phyloP scores from a whole-genome alignment of 2,888 invertebrate species.

The Habroteleia sp. region DNA sequence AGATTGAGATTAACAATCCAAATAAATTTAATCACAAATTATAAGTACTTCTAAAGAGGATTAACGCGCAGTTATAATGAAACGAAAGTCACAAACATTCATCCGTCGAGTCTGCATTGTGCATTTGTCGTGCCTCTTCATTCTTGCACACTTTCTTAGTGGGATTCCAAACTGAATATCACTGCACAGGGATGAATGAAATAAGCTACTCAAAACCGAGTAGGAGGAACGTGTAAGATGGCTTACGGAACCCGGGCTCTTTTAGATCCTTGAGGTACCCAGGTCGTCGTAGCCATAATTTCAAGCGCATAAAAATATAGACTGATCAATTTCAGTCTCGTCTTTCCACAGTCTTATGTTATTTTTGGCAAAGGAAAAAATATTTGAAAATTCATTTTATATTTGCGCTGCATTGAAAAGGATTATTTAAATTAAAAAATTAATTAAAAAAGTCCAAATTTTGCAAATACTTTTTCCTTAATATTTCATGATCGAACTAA shows the following conservation, averaged over 20 bases:
- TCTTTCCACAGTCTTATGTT: too few relatives aligned
- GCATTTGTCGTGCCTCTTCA: constrained; percentile 36
- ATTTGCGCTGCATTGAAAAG: too few relatives aligned
- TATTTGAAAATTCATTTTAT: too few relatives aligned
- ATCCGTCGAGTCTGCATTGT: constrained; percentile 15
- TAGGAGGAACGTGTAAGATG: constrained; percentile 28
- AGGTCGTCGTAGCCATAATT: constrained; percentile 38
- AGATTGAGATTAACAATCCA: constrained; percentile 10
- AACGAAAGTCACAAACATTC: constrained; percentile 28
- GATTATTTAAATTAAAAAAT: too few relatives aligned
- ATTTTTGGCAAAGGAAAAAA: too few relatives aligned
- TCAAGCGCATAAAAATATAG: constrained; percentile 47
- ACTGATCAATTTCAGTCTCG: too few relatives aligned
- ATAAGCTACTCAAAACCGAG: constrained; percentile 36
- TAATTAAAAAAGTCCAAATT: too few relatives aligned
- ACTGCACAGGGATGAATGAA: constrained; percentile 37
- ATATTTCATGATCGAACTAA: too few relatives aligned
- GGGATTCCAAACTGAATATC: constrained; percentile 42
- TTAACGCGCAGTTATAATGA: constrained; percentile 40
- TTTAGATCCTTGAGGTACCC: constrained; percentile 28
- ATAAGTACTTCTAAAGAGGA: constrained; percentile 35
- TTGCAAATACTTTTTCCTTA: too few relatives aligned
- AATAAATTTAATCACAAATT: constrained; percentile 37
- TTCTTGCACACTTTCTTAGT: constrained; percentile 40
- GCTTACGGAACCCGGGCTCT: constrained; percentile 24